These are phyloP conservation scores for Hyppa rectilinea DNA, from an alignment of 2,888 invertebrate genomes.

Conservation along the genomic window DNA sequence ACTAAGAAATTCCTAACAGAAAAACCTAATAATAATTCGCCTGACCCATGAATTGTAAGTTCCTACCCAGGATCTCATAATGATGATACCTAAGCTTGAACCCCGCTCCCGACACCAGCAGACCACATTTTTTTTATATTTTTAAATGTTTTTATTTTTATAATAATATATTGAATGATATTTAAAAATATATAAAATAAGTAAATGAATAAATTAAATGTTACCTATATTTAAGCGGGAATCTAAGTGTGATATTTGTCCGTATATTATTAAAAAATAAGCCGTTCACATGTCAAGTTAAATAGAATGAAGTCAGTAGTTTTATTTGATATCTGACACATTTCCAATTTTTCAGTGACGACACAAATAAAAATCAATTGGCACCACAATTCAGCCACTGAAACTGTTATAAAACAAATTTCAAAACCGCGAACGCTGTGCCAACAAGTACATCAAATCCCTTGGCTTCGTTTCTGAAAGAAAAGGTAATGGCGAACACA, in stretches of 20 bases:
- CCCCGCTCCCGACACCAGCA: too few relatives aligned
- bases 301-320: neutral
- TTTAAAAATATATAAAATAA: too few relatives aligned
- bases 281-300: slow-evolving; percentile 5
- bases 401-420: slow-evolving; percentile 41
- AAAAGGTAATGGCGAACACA: slow-evolving; percentile 28
- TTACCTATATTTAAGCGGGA: neutral
- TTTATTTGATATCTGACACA: slow-evolving; percentile 25
- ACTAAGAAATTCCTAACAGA: too few relatives aligned
- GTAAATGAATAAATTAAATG: too few relatives aligned
- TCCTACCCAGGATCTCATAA: neutral
- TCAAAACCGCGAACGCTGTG: slow-evolving; percentile 41
- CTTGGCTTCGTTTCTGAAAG: slow-evolving; percentile 36
- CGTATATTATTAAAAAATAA: neutral
- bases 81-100: too few relatives aligned
- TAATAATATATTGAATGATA: too few relatives aligned
- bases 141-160: too few relatives aligned
- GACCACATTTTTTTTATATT: too few relatives aligned
- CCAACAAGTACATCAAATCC: slow-evolving; percentile 44
- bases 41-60: neutral
- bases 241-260: neutral
- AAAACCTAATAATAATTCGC: neutral
- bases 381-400: slow-evolving; percentile 38
- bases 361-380: slow-evolving; percentile 53
- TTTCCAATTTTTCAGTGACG: slow-evolving; percentile 26